Evolutionary conservation across 2,888 invertebrate genomes (phyloP).

Genomic region (Cordilura impudica): DNA sequence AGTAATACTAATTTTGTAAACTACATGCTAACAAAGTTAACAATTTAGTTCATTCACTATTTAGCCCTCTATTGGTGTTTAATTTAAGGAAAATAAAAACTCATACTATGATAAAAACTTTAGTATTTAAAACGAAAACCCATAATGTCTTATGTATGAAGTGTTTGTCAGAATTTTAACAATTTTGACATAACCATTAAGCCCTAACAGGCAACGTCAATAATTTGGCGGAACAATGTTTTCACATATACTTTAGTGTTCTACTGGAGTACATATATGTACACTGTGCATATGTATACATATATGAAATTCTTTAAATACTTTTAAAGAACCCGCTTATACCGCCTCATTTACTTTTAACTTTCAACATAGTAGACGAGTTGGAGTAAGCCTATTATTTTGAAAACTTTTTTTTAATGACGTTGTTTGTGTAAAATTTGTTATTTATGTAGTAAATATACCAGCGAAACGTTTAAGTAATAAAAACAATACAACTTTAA

Average conservation of each 20-base stretch:
- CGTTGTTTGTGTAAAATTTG: slow-evolving; percentile 15
- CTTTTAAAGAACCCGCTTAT: slow-evolving; percentile 10
- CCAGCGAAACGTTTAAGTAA: neutral
- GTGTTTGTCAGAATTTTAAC: slow-evolving; percentile 38
- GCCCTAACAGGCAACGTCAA: neutral
- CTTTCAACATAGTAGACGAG: neutral
- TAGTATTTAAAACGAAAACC: too few species aligned
- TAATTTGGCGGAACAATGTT: neutral
- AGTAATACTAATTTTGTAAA: too few species aligned
- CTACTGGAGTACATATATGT: too few species aligned
- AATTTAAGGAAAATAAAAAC: too few species aligned
- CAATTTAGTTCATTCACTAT: too few species aligned
- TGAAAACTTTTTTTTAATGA: slow-evolving; percentile 23
- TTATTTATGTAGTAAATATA: slow-evolving; percentile 23
- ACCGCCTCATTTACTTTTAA: slow-evolving; percentile 24
- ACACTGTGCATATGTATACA: neutral
- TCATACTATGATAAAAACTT: too few species aligned
- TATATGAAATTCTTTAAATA: slow-evolving; percentile 11
- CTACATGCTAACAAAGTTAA: too few species aligned
- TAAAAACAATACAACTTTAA: neutral
- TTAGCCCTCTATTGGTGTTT: too few species aligned
- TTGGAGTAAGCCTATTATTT: neutral
- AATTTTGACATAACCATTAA: slow-evolving; percentile 58
- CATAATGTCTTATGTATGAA: slow-evolving; percentile 35
- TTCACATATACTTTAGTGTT: neutral